Conservation (phyloP, 2,113 vertebrate genomes). For the Apodemus speciosus region DNA sequence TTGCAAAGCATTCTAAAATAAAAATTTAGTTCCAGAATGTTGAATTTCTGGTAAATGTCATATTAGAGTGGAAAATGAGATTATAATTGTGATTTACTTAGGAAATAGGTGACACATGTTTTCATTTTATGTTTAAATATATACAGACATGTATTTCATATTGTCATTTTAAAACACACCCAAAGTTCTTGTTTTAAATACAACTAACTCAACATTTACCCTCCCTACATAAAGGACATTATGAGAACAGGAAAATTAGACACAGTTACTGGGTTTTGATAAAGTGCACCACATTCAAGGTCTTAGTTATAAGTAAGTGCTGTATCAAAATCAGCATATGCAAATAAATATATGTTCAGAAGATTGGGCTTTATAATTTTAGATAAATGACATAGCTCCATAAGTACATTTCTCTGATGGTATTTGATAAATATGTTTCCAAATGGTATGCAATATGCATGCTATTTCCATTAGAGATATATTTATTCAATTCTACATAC, state of each 20-base stretch:
- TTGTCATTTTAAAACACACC: conserved; percentile 13
- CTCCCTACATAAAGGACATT: background rate
- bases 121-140: conserved; percentile 19
- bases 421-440: conserved; percentile 46
- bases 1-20: conserved; percentile 65
- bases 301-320: conserved; percentile 2
- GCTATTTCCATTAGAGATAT: conserved; percentile 20
- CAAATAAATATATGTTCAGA: background rate
- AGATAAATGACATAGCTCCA: background rate
- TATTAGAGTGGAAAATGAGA: conserved; percentile 60
- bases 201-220: conserved; percentile 41
- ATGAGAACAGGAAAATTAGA: conserved; percentile 5
- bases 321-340: background rate
- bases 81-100: conserved; percentile 52
- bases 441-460: conserved; percentile 34
- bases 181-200: conserved; percentile 18
- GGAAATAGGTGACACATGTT: background rate
- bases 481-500: conserved; percentile 45
- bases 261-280: background rate
- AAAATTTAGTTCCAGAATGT: conserved; percentile 60
- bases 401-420: background rate
- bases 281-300: conserved; percentile 18
- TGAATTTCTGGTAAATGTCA: conserved; percentile 71
- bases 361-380: conserved; percentile 27
- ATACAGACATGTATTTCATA: background rate